Conservation (phyloP, 1,140 invertebrate species). For the Aphaenogaster rudis region DNA sequence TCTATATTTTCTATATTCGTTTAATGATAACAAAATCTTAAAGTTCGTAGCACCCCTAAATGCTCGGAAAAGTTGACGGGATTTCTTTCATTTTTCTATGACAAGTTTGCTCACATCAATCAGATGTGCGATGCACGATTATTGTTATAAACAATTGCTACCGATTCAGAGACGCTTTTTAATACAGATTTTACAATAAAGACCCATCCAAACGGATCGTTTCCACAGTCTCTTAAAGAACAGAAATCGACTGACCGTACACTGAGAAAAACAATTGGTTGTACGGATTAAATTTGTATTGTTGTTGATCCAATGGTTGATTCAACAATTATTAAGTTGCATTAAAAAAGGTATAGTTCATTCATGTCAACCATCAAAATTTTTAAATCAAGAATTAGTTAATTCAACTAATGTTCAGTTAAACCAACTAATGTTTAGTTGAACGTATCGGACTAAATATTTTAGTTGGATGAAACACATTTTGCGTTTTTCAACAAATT, state of each 20-base stretch:
- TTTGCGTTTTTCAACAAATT: too few relatives aligned
- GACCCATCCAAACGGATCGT: background rate
- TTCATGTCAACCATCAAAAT: too few relatives aligned
- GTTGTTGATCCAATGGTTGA: too few relatives aligned
- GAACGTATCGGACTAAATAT: too few relatives aligned
- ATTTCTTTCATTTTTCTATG: background rate
- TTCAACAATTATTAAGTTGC: too few relatives aligned
- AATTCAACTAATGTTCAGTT: too few relatives aligned
- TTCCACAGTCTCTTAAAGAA: background rate
- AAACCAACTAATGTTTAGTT: too few relatives aligned
- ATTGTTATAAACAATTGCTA: constrained; percentile 33
- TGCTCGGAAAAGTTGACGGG: background rate
- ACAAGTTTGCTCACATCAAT: background rate
- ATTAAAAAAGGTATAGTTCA: too few relatives aligned
- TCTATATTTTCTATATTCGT: background rate
- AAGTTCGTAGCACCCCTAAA: background rate
- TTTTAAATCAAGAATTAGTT: too few relatives aligned
- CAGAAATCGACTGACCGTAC: background rate
- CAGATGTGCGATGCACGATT: background rate
- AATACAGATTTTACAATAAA: background rate
- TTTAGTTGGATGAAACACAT: too few relatives aligned
- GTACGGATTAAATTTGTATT: too few relatives aligned
- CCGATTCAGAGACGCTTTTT: background rate
- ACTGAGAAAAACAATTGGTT: too few relatives aligned
- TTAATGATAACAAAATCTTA: background rate